Base-by-base conservation (phyloP, 2,113 vertebrate species). In the Thymallus thymallus region DNA sequence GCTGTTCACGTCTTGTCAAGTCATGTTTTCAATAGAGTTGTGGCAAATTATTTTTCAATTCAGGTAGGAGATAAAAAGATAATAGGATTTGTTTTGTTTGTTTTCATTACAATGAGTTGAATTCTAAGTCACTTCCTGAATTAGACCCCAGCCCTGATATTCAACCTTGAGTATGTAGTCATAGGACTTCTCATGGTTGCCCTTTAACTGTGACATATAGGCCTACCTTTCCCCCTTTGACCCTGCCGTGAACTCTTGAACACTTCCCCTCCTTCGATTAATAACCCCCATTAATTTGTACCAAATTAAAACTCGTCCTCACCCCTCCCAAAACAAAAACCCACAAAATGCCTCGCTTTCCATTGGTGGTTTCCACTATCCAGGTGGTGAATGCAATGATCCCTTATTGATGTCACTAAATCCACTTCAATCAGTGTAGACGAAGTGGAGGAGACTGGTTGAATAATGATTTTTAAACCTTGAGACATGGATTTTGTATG, bases 211-310 rank as follows among this genome's bases (percentile, higher is more conserved):
- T 68, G 6, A 56, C 55, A 56, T 74, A 48, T 88, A 73, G n/a
- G n/a, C n/a, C 71, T 86, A 73, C 73, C 85, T 82, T 88, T 84
- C 78, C 80, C 72, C 62, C 76, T 83, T 88, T 84, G 45, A 89
- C 79, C 73, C 70, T 63, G 51, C 77, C 65, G 77, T 60, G 46
- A 78, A 87, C 82, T 86, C 69, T 81, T 26, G 77, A 77, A n/a
- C n/a, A n/a, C 82, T 81, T 80, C 80, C 80, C 80, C 86, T 81
- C 68, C 75, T 74, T 84, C 74, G 65, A 76, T 81, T 79, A 83
- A 85, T 80, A 76, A 81, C 76, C 62, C 22, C 79, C 80, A 80
- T 83, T 73, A 77, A 90, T 88, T 84, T 75, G 51, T 74, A 72
- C 74, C 74, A 69, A 76, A 76, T 81, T 75, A 58, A 78, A 87